Evolutionary conservation across 2,113 vertebrate genomes (phyloP).

Genomic region (Varanus komodoensis): DNA sequence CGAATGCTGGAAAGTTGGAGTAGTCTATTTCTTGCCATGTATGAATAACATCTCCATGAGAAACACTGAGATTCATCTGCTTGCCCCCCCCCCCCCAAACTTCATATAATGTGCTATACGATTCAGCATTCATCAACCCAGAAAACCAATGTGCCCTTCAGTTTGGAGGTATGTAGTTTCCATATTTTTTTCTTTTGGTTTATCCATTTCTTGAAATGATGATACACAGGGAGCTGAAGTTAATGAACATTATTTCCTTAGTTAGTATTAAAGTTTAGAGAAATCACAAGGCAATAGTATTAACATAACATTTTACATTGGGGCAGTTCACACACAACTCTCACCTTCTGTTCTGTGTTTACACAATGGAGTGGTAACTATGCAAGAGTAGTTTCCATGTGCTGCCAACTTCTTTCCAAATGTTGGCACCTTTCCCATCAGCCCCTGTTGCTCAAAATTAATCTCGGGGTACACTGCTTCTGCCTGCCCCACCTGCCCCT

Average conservation of each 20-base stretch:
- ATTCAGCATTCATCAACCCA: neutral
- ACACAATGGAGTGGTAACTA: no score
- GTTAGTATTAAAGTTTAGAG: neutral
- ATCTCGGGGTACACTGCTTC: no score
- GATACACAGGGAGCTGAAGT: neutral
- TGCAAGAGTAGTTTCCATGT: no score
- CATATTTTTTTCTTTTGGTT: neutral
- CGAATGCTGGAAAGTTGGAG: neutral
- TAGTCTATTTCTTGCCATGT: neutral
- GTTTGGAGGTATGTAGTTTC: neutral
- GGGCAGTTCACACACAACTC: no score
- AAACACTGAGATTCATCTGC: neutral
- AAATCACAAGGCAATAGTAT: neutral
- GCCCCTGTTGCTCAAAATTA: no score
- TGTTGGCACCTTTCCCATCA: no score
- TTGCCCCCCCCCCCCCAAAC: neutral
- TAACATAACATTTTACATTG: neutral
- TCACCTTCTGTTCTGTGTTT: no score
- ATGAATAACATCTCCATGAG: neutral
- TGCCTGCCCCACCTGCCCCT: no score
- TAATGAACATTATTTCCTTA: conserved; percentile 5
- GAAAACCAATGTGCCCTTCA: neutral
- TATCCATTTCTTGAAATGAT: neutral
- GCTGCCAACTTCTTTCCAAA: no score
- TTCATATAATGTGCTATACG: neutral